Evolutionary conservation across 92 coral and sea anemone genomes (phyloP).

Genomic region (Zoanthus sociatus): DNA sequence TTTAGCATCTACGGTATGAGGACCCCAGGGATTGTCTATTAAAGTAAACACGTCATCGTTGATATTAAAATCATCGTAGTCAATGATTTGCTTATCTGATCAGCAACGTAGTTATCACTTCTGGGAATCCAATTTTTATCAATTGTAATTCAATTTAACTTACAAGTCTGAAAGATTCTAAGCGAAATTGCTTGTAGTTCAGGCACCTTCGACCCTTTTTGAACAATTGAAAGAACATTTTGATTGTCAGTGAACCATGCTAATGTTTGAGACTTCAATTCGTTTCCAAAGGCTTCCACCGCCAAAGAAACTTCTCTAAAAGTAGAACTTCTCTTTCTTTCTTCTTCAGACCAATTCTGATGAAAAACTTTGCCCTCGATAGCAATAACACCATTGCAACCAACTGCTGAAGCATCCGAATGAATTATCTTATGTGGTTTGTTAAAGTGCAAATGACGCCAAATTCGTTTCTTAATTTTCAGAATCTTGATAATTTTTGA

Average conservation of each 20-base stretch:
- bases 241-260: slow-evolving; percentile 62
- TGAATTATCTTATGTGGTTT: slow-evolving; percentile 51
- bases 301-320: slow-evolving; percentile 63
- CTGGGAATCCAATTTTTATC: slow-evolving; percentile 67
- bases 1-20: slow-evolving; percentile 54
- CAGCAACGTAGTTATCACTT: slow-evolving; percentile 47
- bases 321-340: slow-evolving; percentile 60
- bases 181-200: slow-evolving; percentile 55
- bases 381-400: slow-evolving; percentile 45
- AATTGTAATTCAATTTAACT: slow-evolving; percentile 31
- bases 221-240: slow-evolving; percentile 53
- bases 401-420: slow-evolving; percentile 59
- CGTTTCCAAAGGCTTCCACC: slow-evolving; percentile 41
- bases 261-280: slow-evolving; percentile 40
- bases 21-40: slow-evolving; percentile 64
- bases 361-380: slow-evolving; percentile 66
- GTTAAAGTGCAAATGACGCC: too few relatives aligned
- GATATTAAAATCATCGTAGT: slow-evolving; percentile 52
- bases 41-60: slow-evolving; percentile 50
- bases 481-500: too few relatives aligned
- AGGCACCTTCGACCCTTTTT: slow-evolving; percentile 52
- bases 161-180: slow-evolving; percentile 43
- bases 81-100: slow-evolving; percentile 61
- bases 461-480: too few relatives aligned
- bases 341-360: slow-evolving; percentile 67